Evolutionary conservation across 2,888 invertebrate species (phyloP).

Genomic region (Nymphalis c-album): DNA sequence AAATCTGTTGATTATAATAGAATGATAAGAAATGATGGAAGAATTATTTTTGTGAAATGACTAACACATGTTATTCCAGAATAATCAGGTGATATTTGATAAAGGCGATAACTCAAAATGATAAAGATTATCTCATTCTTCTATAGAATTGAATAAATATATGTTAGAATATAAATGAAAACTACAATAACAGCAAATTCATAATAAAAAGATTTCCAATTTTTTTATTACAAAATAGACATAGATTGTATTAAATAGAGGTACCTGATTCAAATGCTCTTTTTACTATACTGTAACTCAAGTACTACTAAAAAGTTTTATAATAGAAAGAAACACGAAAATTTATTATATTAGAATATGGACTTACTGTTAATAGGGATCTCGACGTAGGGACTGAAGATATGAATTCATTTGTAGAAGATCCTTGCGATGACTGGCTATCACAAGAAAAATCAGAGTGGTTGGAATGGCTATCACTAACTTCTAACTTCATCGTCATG

Average conservation of each 20-base stretch:
- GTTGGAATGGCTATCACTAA: conserved; percentile 82
- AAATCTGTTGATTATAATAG: not conserved
- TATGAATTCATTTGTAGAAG: conserved; percentile 75
- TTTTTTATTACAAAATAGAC: too few relatives aligned
- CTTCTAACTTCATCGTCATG: conserved; percentile 83
- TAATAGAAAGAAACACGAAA: too few relatives aligned
- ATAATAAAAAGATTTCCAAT: too few relatives aligned
- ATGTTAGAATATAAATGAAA: not conserved
- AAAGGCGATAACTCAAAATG: conserved; percentile 19
- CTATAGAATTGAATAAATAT: not conserved
- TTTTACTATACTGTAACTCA: too few relatives aligned
- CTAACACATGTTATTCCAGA: conserved; percentile 2
- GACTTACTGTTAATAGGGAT: conserved; percentile 68
- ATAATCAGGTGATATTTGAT: conserved; percentile 27
- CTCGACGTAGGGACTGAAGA: conserved; percentile 64
- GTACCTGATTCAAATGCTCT: too few relatives aligned
- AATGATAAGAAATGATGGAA: conserved; percentile 3
- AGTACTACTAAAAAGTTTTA: too few relatives aligned
- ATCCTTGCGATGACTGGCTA: conserved; percentile 82
- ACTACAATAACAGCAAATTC: too few relatives aligned
- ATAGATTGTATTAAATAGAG: too few relatives aligned
- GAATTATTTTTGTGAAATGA: conserved; percentile 4
- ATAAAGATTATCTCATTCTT: not conserved
- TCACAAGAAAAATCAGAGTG: conserved; percentile 83
- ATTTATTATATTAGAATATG: not conserved